Percentiles rank a stretch among this genome's conserved stretches.
Conservation (phyloP, 2,113 vertebrate genomes). For the Cyanoliseus patagonus region DNA sequence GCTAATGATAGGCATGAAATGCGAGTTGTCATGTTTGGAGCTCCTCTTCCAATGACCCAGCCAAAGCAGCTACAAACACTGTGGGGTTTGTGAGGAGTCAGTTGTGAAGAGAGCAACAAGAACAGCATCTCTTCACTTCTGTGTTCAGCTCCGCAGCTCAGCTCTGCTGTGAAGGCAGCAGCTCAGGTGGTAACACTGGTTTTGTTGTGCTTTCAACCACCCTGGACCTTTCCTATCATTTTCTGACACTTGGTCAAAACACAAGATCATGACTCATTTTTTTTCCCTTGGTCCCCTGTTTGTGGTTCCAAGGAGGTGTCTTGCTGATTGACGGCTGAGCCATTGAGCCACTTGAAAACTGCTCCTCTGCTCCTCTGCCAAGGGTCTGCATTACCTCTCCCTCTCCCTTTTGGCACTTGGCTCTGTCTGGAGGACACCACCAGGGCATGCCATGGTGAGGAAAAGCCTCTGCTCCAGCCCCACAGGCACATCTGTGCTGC, state of each 20-base stretch:
- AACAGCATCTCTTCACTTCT: neutral
- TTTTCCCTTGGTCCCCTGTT: neutral
- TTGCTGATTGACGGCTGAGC: neutral
- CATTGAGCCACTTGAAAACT: neutral
- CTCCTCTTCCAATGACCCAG: neutral
- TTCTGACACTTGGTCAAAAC: neutral
- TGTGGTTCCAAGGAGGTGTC: neutral
- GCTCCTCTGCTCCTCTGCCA: too few species aligned
- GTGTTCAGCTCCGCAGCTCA: neutral
- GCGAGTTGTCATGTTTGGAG: slow-evolving; percentile 25
- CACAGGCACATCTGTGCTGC: neutral
- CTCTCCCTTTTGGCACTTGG: neutral
- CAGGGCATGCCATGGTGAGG: accelerated
- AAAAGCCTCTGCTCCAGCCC: neutral
- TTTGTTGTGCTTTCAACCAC: neutral
- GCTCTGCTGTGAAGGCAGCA: neutral
- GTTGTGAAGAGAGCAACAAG: neutral
- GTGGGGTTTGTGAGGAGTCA: neutral
- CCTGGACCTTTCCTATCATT: accelerated
- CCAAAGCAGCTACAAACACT: neutral
- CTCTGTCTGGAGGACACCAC: accelerated
- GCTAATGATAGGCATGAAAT: slow-evolving; percentile 5
- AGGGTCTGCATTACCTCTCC: neutral
- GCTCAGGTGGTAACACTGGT: accelerated
- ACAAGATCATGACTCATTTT: neutral